Evolutionary conservation across 2,113 vertebrate species (phyloP), one percentile per base, ranked within the genome.

Genomic region (Ibidorhyncha struthersii): DNA sequence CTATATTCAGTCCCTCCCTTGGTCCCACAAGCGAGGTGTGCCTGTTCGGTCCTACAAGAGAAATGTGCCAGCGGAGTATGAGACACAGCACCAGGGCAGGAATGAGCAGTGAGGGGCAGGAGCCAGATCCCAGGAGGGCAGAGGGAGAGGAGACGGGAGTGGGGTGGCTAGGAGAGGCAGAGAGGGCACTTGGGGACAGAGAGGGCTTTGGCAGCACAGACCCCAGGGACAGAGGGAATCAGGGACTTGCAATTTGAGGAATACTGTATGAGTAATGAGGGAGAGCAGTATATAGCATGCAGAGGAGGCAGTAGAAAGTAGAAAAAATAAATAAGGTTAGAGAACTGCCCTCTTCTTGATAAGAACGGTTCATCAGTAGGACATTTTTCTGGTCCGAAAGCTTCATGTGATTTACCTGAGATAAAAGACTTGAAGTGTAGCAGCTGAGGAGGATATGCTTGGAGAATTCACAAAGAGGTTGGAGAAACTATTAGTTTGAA

Each of bases 331-430:
- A 85, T 90, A 94, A 79, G 62, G 56, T 72, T 87, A n/a, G 73
- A 82, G 70, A 85, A 70, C 41, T 88, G 84, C 66, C 84, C 70
- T 77, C 45, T 19, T 76, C 45, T 19, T 88, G 95, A 96, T 95
- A 96, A 96, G 92, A 96, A 72, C 25, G 0, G 87, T 96, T 95
- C 91, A 97, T 96, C 95, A 90, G 87, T 4, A 82, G 66, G 90
- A 47, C 93, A 87, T 91, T 96, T 95, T 94, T 96, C 91, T 89
- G 76, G 36, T 89, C 78, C 88, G 95, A 96, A 87, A 93, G 91
- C 91, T 93, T 69, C 86, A n/a, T 87, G 61, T 78, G 90, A 96
- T 94, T 96, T 93, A 87, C 94, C 84, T 79, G 78, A 89, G 95
- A 96, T 96, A 97, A 94, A 91, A 87, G 67, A 49, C 84, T 85